Evolutionary conservation across 2,797 vertebrate genomes (phyloP), one percentile per base, ranked within the genome.

Genomic region (Apodemus agrarius): DNA sequence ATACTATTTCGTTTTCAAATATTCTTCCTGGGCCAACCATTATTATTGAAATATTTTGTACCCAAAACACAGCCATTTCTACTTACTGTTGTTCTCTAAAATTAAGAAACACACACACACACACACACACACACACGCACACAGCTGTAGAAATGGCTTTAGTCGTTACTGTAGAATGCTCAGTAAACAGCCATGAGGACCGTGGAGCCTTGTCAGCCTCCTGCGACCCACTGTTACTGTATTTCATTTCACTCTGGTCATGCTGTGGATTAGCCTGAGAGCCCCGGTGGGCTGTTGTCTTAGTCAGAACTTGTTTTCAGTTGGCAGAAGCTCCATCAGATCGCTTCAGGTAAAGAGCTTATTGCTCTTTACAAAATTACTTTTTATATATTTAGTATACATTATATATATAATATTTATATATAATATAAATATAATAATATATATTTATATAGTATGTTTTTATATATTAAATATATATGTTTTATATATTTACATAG

Each of bases 31-130:
- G 10, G 12, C 21, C 8, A 89, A 67, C 72, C 69, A 31, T 78
- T 88, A 40, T 46, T 65, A 93, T 26, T 24, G 89, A 96, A 95
- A 80, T 80, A 17, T 95, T 93, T 80, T 97, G 63, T 87, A 87
- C 34, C 79, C 22, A 59, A 82, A 91, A 52, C 61, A 21, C 6
- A 93, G 57, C 16, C 80, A 75, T 91, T 94, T 96, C 49, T 94
- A 17, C 52, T 93, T 80, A 87, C 79, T 63, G 34, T 29, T 63
- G 29, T 22, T 11, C 0, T 40, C 37, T 37, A 29, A 52, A 31
- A 3, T 63, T 63, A 63, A 63, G 61, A 29, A 24, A 63, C 9
- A 61, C 34, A 34, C 11, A 54, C 65, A 54, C 31, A n/a, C 61
- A 49, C 43, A 59, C 57, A 57, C 57, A 57, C 57, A 57, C 57